Evolutionary conservation across 1,140 invertebrate genomes (phyloP).

Genomic region (Diploscapter pachys): DNA sequence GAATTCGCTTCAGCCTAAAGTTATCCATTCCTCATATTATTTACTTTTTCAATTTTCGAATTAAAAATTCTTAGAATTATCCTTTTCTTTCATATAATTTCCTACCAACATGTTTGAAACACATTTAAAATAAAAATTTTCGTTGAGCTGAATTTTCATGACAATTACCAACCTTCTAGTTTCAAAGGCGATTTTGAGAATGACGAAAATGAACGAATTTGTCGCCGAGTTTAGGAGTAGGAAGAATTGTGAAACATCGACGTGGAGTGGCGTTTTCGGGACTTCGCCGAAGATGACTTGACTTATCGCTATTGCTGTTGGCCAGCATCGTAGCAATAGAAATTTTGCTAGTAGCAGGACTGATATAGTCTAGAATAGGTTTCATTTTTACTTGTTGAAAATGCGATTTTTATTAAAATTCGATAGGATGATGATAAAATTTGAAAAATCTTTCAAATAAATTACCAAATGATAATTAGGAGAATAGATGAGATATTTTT

Average conservation of each 20-base stretch:
- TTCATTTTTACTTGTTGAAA: slow-evolving; percentile 5
- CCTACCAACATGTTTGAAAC: background rate
- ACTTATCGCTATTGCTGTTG: slow-evolving; percentile 33
- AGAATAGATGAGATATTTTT: background rate
- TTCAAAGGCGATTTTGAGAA: slow-evolving; percentile 38
- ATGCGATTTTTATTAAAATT: background rate
- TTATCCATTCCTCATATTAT: too few relatives aligned
- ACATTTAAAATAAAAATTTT: background rate
- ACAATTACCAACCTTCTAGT: slow-evolving; percentile 20
- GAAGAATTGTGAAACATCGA: slow-evolving; percentile 19
- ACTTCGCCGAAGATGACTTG: slow-evolving; percentile 14
- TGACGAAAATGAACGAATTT: slow-evolving; percentile 38
- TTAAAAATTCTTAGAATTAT: background rate
- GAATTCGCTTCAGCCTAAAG: slow-evolving; percentile 29
- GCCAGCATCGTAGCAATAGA: slow-evolving; percentile 36
- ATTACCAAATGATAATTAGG: background rate
- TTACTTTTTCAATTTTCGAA: background rate
- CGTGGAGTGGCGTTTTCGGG: background rate
- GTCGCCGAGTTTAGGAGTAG: slow-evolving; percentile 39
- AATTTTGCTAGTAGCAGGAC: slow-evolving; percentile 38
- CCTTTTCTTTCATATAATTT: background rate
- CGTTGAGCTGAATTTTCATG: background rate
- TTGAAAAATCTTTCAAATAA: background rate
- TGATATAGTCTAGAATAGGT: slow-evolving; percentile 25
- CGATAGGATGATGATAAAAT: background rate